Evolutionary conservation across 1,140 invertebrate genomes (phyloP).

Genomic region (Colletes gigas): DNA sequence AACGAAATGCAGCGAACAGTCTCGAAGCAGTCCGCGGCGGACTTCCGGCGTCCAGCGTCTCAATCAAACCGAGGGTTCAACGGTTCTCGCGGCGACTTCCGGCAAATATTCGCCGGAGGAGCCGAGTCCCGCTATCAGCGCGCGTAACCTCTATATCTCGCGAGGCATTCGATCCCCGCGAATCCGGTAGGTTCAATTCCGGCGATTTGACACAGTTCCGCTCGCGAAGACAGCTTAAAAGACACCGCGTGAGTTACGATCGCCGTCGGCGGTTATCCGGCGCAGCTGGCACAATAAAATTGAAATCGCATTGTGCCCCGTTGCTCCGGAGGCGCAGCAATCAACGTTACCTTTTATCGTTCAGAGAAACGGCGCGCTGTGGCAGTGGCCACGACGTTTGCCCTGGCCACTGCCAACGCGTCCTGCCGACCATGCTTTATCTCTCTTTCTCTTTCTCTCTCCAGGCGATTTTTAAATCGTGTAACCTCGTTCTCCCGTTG

Average conservation of each 20-base stretch:
- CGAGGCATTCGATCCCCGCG: conserved; percentile 11
- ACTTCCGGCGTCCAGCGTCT: too few relatives aligned
- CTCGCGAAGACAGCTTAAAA: conserved; percentile 72
- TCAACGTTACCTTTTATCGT: conserved; percentile 74
- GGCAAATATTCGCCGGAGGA: neutral
- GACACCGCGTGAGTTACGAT: conserved; percentile 74
- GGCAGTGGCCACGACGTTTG: conserved; percentile 12
- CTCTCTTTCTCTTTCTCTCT: conserved; percentile 4
- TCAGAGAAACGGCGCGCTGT: conserved; percentile 64
- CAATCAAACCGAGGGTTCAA: too few relatives aligned
- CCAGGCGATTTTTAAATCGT: conserved; percentile 50
- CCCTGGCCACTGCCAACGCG: neutral
- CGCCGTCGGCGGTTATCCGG: conserved; percentile 65
- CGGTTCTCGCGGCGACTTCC: neutral
- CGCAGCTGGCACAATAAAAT: conserved; percentile 78
- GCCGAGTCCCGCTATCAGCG: neutral
- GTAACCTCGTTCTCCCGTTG: conserved; percentile 43
- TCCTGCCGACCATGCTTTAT: neutral
- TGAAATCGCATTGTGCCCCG: conserved; percentile 74
- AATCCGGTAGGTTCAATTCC: conserved; percentile 54
- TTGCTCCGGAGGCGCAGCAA: conserved; percentile 66
- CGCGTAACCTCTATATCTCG: conserved; percentile 31
- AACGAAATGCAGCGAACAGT: too few relatives aligned
- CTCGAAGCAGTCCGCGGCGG: too few relatives aligned
- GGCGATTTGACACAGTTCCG: conserved; percentile 76